Evolutionary conservation across 2,113 vertebrate species (phyloP).

Genomic region (Myotis yumanensis): DNA sequence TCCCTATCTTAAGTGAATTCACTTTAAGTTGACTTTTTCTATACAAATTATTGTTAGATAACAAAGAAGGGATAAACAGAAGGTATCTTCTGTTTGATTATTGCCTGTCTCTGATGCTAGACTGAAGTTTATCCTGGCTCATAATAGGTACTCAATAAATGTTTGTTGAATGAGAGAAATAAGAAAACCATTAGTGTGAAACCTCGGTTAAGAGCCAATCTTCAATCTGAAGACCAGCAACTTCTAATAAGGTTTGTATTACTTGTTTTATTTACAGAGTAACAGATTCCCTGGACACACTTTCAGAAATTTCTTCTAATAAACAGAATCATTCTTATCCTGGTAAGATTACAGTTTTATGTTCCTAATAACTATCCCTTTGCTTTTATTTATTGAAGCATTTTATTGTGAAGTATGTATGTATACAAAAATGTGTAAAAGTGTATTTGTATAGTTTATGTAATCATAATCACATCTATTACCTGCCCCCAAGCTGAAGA

Average conservation of each 20-base stretch:
- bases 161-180: neutral
- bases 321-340: constrained; percentile 87
- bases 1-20: neutral
- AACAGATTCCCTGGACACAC: constrained; percentile 93
- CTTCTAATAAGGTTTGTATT: neutral
- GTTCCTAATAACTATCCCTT: neutral
- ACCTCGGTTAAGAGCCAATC: neutral
- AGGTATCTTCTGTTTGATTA: neutral
- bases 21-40: neutral
- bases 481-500: neutral
- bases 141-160: neutral
- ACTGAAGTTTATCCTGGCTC: neutral
- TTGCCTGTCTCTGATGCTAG: neutral
- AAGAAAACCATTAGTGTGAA: neutral
- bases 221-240: neutral
- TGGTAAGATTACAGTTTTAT: constrained; percentile 85
- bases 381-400: neutral
- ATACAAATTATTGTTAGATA: neutral
- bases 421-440: neutral
- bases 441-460: neutral
- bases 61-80: neutral
- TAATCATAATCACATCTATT: neutral
- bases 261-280: constrained; percentile 84
- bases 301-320: constrained; percentile 90
- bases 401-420: neutral